Percentiles rank a stretch among this genome's conserved stretches.
Conservation (phyloP, 2,113 vertebrate species). For the Hyperopisus bebe region DNA sequence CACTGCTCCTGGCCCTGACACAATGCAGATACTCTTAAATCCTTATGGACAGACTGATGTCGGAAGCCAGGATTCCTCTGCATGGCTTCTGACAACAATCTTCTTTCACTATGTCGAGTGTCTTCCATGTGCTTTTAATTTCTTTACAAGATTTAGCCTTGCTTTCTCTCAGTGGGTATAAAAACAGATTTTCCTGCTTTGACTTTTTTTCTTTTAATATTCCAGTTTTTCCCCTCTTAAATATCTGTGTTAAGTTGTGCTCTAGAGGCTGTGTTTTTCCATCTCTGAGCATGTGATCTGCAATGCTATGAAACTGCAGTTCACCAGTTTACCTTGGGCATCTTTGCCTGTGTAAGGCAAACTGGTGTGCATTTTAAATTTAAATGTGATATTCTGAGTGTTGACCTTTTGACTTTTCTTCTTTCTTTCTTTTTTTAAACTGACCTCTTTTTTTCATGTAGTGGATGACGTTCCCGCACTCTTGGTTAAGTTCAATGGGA, state of each 20-base stretch:
- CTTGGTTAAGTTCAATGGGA: background rate
- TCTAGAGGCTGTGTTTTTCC: background rate
- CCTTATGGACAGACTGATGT: background rate
- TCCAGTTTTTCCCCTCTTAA: background rate
- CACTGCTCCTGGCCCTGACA: background rate
- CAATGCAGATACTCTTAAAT: background rate
- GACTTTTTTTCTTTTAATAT: background rate
- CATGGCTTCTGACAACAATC: background rate
- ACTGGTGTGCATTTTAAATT: background rate
- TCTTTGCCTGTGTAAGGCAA: background rate
- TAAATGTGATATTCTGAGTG: background rate
- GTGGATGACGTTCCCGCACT: background rate
- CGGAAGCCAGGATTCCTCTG: background rate
- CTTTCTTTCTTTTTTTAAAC: background rate
- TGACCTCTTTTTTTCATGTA: background rate
- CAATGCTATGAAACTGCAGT: background rate
- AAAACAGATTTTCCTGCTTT: background rate
- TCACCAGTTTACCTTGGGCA: background rate
- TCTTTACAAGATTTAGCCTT: background rate
- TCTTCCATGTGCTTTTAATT: background rate
- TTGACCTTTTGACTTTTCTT: background rate
- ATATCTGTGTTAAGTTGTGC: background rate
- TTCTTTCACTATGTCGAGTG: background rate
- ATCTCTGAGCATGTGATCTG: background rate
- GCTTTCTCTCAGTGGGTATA: background rate